These are phyloP conservation scores for Drosophila malerkotliana DNA, from an alignment of 1,140 invertebrate species.

Conservation along the genomic window DNA sequence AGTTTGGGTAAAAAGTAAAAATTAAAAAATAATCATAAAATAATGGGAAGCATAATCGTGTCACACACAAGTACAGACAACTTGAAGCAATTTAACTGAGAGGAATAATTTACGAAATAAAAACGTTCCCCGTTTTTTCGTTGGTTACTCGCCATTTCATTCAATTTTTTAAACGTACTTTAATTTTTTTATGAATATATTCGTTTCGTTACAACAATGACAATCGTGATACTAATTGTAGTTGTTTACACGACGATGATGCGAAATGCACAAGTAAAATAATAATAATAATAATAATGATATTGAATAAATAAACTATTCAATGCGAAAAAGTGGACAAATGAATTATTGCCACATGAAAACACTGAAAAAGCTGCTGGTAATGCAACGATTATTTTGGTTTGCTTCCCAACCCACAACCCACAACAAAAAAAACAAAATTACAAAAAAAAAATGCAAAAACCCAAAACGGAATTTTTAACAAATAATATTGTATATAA, in stretches of 20 bases:
- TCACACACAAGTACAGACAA: conserved; percentile 45
- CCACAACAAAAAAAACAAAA: conserved; percentile 4
- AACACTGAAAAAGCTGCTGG: conserved; percentile 57
- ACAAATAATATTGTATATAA: conserved; percentile 57
- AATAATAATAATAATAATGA: conserved; percentile 61
- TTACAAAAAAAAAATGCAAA: conserved; percentile 6
- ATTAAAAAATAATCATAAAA: conserved; percentile 48
- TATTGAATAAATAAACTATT: conserved; percentile 66
- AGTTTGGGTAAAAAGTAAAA: conserved; percentile 56
- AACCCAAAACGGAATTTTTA: conserved; percentile 42
- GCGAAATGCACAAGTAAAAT: conserved; percentile 79
- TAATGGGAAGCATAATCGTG: conserved; percentile 69
- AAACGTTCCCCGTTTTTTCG: conserved; percentile 20
- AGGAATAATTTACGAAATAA: conserved; percentile 42
- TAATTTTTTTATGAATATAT: conserved; percentile 7
- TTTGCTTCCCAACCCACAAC: conserved; percentile 17
- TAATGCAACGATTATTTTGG: conserved; percentile 37
- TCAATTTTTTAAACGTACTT: conserved; percentile 6
- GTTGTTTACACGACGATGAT: conserved; percentile 82
- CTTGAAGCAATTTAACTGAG: conserved; percentile 42
- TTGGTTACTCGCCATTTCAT: conserved; percentile 24
- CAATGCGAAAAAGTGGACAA: conserved; percentile 44
- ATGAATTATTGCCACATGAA: conserved; percentile 41
- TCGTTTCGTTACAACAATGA: conserved; percentile 75
- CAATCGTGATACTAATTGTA: conserved; percentile 83